Evolutionary conservation across 2,888 invertebrate species (phyloP).

Genomic region (Nemapogon koenigi): DNA sequence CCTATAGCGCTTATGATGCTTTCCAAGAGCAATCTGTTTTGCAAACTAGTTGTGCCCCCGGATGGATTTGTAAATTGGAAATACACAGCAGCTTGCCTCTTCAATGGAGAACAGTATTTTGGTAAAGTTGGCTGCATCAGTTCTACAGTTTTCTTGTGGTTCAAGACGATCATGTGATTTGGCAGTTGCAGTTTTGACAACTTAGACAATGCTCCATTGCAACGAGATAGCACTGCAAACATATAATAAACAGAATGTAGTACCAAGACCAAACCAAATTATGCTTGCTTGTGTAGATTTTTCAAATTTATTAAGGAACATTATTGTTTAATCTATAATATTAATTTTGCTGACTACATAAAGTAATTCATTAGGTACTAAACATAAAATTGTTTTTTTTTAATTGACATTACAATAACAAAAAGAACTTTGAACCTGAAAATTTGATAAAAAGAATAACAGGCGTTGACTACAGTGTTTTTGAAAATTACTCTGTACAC

Average conservation of each 20-base stretch:
- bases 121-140: constrained; percentile 29
- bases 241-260: constrained; percentile 8
- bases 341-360: too few relatives aligned
- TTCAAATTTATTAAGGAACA: too few relatives aligned
- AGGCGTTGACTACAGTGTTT: too few relatives aligned
- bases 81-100: constrained; percentile 37
- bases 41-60: constrained; percentile 25
- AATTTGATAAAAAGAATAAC: too few relatives aligned
- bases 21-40: constrained; percentile 46
- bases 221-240: constrained; percentile 49
- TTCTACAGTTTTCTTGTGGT: constrained; percentile 26
- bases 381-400: too few relatives aligned
- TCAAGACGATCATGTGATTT: constrained; percentile 36
- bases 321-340: too few relatives aligned
- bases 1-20: constrained; percentile 39
- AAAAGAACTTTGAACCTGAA: too few relatives aligned
- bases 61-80: constrained; percentile 40
- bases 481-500: too few relatives aligned
- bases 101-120: constrained; percentile 48
- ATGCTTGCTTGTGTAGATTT: too few relatives aligned
- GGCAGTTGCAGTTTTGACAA: constrained; percentile 37
- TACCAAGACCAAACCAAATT: too few relatives aligned
- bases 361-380: too few relatives aligned
- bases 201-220: constrained; percentile 36
- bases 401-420: too few relatives aligned